Conservation (phyloP, 2,797 vertebrate genomes). For the Hemibagrus guttatus region DNA sequence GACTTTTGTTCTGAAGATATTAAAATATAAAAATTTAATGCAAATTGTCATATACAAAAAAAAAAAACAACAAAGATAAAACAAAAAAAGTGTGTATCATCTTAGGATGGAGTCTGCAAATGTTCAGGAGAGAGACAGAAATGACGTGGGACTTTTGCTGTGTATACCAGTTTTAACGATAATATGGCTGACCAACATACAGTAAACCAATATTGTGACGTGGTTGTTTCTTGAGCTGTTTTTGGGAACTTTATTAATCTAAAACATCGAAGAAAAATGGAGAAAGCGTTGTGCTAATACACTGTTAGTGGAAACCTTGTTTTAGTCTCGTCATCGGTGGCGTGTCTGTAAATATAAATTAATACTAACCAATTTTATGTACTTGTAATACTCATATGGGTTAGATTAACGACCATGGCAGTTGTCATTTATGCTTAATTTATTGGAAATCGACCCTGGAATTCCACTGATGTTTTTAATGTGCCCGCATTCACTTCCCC, state of each 20-base stretch:
- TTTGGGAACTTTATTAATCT: conserved; percentile 93
- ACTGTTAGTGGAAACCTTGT: conserved; percentile 92
- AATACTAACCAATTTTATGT: conserved; percentile 95
- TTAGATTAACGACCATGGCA: conserved; percentile 82
- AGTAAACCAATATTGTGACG: conserved; percentile 86
- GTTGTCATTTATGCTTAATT: conserved; percentile 69
- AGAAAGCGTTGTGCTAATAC: conserved; percentile 91
- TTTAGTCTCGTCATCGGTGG: conserved; percentile 89
- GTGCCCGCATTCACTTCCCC: background rate
- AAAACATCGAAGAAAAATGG: conserved; percentile 86
- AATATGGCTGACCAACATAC: conserved; percentile 84
- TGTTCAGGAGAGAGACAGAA: conserved; percentile 46
- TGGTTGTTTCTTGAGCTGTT: conserved; percentile 92
- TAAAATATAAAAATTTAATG: conserved; percentile 60
- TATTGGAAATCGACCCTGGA: background rate
- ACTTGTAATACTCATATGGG: conserved; percentile 89
- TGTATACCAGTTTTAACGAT: conserved; percentile 60
- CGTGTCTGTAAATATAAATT: conserved; percentile 98
- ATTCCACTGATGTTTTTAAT: conserved; percentile 12
- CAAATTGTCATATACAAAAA: conserved; percentile 60
- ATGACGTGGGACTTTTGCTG: conserved; percentile 25
- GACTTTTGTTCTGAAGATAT: conserved; percentile 52
- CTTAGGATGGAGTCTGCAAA: conserved; percentile 50
- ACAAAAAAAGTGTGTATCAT: conserved; percentile 56
- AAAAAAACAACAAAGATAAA: conserved; percentile 54